Percentiles rank a stretch among this genome's conserved stretches.
These are phyloP conservation scores for Nymphalis c-album DNA, from an alignment of 2,888 invertebrate species.

Conservation along the genomic window DNA sequence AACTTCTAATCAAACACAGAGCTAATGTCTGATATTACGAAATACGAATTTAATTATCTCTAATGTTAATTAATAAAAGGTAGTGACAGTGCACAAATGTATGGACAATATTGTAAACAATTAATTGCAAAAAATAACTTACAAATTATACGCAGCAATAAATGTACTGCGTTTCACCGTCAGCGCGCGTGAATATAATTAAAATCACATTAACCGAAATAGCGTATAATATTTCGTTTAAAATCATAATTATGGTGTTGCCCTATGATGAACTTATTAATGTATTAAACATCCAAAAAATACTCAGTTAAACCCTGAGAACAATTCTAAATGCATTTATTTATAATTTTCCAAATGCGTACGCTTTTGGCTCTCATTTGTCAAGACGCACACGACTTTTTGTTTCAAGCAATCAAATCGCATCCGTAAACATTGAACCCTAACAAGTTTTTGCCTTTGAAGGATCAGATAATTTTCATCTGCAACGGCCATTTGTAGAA, in stretches of 20 bases:
- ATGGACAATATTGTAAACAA: background rate
- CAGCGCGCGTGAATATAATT: constrained; percentile 1
- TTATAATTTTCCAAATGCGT: too few species aligned
- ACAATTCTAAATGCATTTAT: too few species aligned
- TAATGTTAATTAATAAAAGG: too few species aligned
- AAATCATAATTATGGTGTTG: background rate
- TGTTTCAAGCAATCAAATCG: constrained; percentile 41
- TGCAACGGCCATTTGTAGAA: constrained; percentile 30
- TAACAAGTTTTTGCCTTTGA: constrained; percentile 21
- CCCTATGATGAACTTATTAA: background rate
- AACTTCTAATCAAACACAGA: too few species aligned
- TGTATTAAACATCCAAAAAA: background rate
- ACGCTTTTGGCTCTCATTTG: background rate
- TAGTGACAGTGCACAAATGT: background rate
- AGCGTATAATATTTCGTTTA: constrained; percentile 3
- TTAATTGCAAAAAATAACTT: too few species aligned
- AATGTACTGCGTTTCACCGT: background rate
- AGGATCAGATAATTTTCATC: constrained; percentile 22
- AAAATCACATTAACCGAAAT: background rate
- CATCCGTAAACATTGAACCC: constrained; percentile 21
- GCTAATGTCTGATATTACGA: too few species aligned
- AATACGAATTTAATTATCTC: too few species aligned
- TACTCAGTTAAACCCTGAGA: background rate
- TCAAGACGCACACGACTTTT: constrained; percentile 18
- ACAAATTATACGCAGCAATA: too few species aligned